Conservation (phyloP, 2,113 vertebrate species). For the Pristiophorus japonicus region DNA sequence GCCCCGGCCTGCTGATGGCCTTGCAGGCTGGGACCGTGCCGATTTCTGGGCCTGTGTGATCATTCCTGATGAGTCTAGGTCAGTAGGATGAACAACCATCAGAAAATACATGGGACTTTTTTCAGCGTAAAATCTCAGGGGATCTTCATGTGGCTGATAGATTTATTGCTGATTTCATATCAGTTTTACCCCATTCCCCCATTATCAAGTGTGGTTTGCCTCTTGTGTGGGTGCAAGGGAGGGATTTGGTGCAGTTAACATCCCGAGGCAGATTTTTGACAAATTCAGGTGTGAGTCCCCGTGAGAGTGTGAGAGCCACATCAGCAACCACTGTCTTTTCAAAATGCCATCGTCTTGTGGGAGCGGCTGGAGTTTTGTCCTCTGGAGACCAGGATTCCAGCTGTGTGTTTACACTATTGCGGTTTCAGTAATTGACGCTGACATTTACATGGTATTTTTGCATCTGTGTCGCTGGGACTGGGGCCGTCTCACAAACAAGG, state of each 20-base stretch:
- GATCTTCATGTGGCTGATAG: not conserved
- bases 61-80: not conserved
- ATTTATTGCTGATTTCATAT: not conserved
- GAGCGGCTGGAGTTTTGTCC: too few species aligned
- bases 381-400: not conserved
- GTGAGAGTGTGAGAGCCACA: not conserved
- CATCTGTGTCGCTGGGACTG: not conserved
- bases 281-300: not conserved
- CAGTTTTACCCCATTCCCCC: not conserved
- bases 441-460: not conserved
- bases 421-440: not conserved
- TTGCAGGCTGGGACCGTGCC: too few species aligned
- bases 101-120: not conserved
- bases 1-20: too few species aligned
- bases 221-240: not conserved
- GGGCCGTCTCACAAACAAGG: not conserved
- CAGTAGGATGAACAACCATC: not conserved
- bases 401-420: not conserved
- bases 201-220: not conserved
- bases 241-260: not conserved
- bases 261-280: not conserved
- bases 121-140: not conserved
- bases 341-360: not conserved
- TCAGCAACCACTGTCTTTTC: not conserved
- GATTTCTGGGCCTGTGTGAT: too few species aligned